Percentiles rank a stretch among this genome's conserved stretches.
Conservation (phyloP, 2,888 invertebrate species). For the Eilema depressum region DNA sequence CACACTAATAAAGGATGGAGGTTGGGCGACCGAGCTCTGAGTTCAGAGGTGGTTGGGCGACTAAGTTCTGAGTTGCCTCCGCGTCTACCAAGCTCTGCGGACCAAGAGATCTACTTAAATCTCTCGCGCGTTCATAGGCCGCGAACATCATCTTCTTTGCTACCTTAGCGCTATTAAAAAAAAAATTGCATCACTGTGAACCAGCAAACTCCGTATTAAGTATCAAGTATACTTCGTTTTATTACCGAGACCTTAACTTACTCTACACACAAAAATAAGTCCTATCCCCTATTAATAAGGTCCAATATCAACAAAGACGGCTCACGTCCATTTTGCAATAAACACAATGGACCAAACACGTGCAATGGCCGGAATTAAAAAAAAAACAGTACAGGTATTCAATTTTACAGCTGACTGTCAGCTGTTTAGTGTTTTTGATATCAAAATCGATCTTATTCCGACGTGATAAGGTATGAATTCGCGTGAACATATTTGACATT, state of each 20-base stretch:
- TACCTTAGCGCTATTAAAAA: background rate
- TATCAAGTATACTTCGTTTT: constrained; percentile 1
- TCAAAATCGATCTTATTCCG: constrained; percentile 7
- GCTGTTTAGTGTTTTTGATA: constrained; percentile 55
- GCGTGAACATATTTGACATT: background rate
- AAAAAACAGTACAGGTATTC: constrained; percentile 59
- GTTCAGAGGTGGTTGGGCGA: too few relatives aligned
- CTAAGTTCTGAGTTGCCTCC: too few relatives aligned
- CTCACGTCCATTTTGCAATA: constrained; percentile 58
- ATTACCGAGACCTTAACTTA: background rate
- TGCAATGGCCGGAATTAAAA: constrained; percentile 43
- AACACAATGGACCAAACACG: constrained; percentile 54
- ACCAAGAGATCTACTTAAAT: too few relatives aligned
- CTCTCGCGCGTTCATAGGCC: too few relatives aligned
- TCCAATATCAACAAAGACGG: background rate
- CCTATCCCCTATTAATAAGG: background rate
- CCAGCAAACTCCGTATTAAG: background rate
- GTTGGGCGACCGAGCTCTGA: too few relatives aligned
- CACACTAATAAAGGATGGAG: too few relatives aligned
- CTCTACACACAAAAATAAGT: background rate
- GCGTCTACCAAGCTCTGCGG: too few relatives aligned
- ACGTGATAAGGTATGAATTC: background rate
- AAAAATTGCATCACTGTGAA: background rate
- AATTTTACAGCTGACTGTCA: constrained; percentile 68
- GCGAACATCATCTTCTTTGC: background rate